Percentiles rank a stretch among this genome's conserved stretches.
Evolutionary conservation across 2,888 invertebrate genomes (phyloP).

Genomic region (Drosophila kambysellisi): DNA sequence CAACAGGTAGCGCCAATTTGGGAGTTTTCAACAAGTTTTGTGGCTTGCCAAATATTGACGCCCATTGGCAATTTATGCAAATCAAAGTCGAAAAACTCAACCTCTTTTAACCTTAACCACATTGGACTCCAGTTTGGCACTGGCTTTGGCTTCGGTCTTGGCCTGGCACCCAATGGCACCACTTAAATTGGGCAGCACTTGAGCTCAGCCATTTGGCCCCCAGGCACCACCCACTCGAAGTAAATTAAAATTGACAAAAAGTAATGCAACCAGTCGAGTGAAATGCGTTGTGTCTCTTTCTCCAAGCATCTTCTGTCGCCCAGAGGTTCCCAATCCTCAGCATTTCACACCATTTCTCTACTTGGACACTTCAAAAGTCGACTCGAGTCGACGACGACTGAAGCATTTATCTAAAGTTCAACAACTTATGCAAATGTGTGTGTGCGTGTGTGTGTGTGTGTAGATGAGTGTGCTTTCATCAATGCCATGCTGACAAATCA

Average conservation of each 20-base stretch:
- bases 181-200: constrained; percentile 49
- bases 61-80: constrained; percentile 75
- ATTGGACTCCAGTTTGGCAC: constrained; percentile 15
- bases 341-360: constrained; percentile 3
- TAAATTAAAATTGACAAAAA: constrained; percentile 74
- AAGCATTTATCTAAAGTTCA: constrained; percentile 73
- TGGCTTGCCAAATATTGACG: constrained; percentile 49
- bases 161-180: constrained; percentile 57
- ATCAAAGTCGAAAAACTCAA: constrained; percentile 57
- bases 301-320: constrained; percentile 31
- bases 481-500: constrained; percentile 51
- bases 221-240: constrained; percentile 23
- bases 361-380: constrained; percentile 29
- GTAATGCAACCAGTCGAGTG: constrained; percentile 26
- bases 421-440: constrained; percentile 73
- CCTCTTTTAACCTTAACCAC: constrained; percentile 35
- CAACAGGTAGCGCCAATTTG: constrained; percentile 71
- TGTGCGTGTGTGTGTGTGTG: constrained; percentile 39
- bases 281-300: constrained; percentile 53
- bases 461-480: constrained; percentile 64
- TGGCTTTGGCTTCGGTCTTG: constrained; percentile 13
- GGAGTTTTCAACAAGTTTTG: constrained; percentile 53
- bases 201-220: constrained; percentile 62
- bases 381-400: constrained; percentile 7
- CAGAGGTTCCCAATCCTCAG: constrained; percentile 13